Base-by-base conservation (phyloP, 2,113 vertebrate genomes). In the Albula goreensis region DNA sequence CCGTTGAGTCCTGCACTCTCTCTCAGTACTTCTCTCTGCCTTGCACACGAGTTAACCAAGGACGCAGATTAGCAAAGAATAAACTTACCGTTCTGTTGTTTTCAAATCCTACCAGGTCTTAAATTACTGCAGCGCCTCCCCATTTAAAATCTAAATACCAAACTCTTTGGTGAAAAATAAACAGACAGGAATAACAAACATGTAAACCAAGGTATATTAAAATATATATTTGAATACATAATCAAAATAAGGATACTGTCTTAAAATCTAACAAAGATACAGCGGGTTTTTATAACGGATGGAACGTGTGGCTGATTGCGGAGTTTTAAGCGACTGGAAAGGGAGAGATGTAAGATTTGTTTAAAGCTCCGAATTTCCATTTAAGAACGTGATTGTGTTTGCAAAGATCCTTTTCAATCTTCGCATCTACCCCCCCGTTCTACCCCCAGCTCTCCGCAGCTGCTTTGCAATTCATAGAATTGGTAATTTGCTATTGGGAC, bases 381-480 rank as follows among this genome's bases (percentile, higher is more conserved):
- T 95, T 96, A 96, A 96, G 96, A 94, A 96, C 95, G 95, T 96
- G 96, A 96, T 96, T 97, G 96, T 96, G 96, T 96, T 96, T 96
- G 95, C 95, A 96, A 96, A 96, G 95, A 96, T 96, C 96, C 94
- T 95, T 96, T 95, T 96, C 96, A 96, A 96, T 96, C 95, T 96
- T 94, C 90, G 91, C 94, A 94, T 89, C 92, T 89, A 41, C 93
- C 89, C 89, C 93, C 91, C 93, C 91, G 90, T 92, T 94, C 92
- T 94, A 93, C 93, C 95, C 95, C 95, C 95, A 95, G 95, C 94
- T 95, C 95, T 96, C 93, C 88, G 94, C 95, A 94, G 95, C 96
- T 97, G 95, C 95, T 96, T 96, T 97, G 96, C 96, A 97, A 97
- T 96, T 97, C 96, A 97, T 96, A 96, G 96, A 96, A 96, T 96